These are phyloP conservation scores for Acestrorhynchus altus DNA, from an alignment of 2,797 vertebrate genomes.

Conservation along the genomic window DNA sequence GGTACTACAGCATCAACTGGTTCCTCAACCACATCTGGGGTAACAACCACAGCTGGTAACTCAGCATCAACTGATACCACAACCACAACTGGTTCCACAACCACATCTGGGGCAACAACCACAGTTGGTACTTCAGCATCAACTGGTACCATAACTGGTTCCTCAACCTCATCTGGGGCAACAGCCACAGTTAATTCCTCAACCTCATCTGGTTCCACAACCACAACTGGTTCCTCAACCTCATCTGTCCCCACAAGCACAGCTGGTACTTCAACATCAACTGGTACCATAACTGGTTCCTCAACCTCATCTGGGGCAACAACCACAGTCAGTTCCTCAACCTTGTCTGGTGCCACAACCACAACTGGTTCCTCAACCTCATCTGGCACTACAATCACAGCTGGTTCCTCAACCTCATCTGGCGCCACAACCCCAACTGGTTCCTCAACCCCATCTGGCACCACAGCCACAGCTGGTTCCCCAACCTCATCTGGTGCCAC, in stretches of 20 bases:
- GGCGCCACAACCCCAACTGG: not conserved
- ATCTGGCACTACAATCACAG: not conserved
- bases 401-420: not conserved
- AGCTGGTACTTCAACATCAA: not conserved
- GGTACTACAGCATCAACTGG: not conserved
- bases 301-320: not conserved
- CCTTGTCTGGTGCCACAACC: not conserved
- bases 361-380: not conserved
- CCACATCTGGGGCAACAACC: not conserved
- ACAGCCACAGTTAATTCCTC: not conserved
- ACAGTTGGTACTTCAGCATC: not conserved
- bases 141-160: not conserved
- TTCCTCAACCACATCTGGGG: not conserved
- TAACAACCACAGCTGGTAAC: not conserved
- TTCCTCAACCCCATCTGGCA: not conserved
- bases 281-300: not conserved
- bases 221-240: not conserved
- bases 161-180: not conserved
- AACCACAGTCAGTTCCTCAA: not conserved
- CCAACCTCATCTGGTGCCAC: not conserved
- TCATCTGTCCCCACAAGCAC: not conserved
- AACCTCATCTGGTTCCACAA: not conserved
- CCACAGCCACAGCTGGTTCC: not conserved
- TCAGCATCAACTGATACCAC: not conserved
- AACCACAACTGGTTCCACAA: not conserved